A percentile compares a stretch with the other conserved stretches of the same genome.
These are phyloP conservation scores for Drosophila parabipectinata DNA, from an alignment of 1,140 invertebrate species.

Conservation along the genomic window DNA sequence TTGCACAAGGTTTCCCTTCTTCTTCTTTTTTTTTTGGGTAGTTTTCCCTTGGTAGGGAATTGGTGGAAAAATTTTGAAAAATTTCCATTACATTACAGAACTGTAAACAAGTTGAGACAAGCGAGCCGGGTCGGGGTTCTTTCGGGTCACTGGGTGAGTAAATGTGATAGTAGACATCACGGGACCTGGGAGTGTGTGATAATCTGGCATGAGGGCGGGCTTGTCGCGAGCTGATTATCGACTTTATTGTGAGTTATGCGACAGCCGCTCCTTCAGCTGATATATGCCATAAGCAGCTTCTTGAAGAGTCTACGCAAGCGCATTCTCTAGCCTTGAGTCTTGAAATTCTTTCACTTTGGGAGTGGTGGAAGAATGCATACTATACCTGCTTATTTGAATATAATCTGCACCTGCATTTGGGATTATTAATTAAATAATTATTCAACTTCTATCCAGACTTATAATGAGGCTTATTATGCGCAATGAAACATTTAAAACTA, in stretches of 20 bases:
- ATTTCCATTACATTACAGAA: constrained; percentile 73
- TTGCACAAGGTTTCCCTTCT: constrained; percentile 24
- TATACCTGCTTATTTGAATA: no score
- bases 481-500: neutral
- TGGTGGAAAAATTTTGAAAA: constrained; percentile 70
- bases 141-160: constrained; percentile 54
- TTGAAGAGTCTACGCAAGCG: neutral
- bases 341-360: no score
- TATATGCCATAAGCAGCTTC: neutral
- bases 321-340: neutral
- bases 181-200: constrained; percentile 59
- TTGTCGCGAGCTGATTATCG: constrained; percentile 32
- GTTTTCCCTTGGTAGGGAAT: constrained; percentile 52
- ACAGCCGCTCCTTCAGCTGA: neutral
- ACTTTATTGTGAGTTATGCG: constrained; percentile 29
- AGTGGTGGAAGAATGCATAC: no score
- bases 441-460: no score
- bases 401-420: no score
- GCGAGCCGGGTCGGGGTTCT: constrained; percentile 25
- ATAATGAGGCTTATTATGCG: no score
- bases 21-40: constrained; percentile 12
- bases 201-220: constrained; percentile 27
- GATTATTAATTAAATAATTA: no score
- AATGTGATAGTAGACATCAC: constrained; percentile 32
- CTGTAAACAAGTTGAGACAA: constrained; percentile 61